Evolutionary conservation across 2,888 invertebrate genomes (phyloP).

Genomic region (Drosophila aldrichi): DNA sequence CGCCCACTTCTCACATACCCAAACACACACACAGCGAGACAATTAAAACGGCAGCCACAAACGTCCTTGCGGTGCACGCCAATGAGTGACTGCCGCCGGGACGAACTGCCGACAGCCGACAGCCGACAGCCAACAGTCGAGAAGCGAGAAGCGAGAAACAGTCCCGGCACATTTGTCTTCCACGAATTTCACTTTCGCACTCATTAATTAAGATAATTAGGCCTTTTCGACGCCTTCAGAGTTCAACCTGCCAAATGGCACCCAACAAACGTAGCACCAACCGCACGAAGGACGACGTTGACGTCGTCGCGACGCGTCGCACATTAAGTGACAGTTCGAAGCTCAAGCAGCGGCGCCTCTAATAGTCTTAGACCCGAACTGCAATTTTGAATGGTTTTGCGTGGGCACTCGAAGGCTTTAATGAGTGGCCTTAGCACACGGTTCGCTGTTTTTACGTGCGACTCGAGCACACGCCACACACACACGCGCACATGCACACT

Average conservation of each 20-base stretch:
- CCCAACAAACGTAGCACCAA: slow-evolving; percentile 28
- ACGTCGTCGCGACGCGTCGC: slow-evolving; percentile 3
- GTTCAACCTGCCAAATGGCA: slow-evolving; percentile 65
- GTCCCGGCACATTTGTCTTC: slow-evolving; percentile 70
- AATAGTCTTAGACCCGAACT: slow-evolving; percentile 31
- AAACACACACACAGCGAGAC: slow-evolving; percentile 47
- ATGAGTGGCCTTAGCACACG: slow-evolving; percentile 50
- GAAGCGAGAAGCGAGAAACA: slow-evolving; percentile 12
- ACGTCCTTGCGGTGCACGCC: slow-evolving; percentile 66
- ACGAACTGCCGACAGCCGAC: slow-evolving; percentile 10
- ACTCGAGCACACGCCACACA: slow-evolving; percentile 32
- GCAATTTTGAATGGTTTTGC: slow-evolving; percentile 58
- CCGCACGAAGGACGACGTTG: slow-evolving; percentile 28
- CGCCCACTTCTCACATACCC: background rate
- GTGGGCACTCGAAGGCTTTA: slow-evolving; percentile 56
- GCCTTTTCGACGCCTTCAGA: slow-evolving; percentile 75
- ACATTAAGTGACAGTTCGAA: slow-evolving; percentile 54
- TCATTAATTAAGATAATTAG: slow-evolving; percentile 83
- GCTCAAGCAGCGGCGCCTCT: slow-evolving; percentile 18
- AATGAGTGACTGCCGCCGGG: slow-evolving; percentile 60
- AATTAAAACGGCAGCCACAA: slow-evolving; percentile 74
- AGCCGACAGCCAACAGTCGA: background rate
- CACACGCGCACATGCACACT: background rate
- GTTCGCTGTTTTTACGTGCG: slow-evolving; percentile 33
- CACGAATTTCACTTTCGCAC: slow-evolving; percentile 77